Evolutionary conservation across 1,140 invertebrate species (phyloP), one percentile per base, ranked within the genome.

Genomic region (Drosophila neocordata): DNA sequence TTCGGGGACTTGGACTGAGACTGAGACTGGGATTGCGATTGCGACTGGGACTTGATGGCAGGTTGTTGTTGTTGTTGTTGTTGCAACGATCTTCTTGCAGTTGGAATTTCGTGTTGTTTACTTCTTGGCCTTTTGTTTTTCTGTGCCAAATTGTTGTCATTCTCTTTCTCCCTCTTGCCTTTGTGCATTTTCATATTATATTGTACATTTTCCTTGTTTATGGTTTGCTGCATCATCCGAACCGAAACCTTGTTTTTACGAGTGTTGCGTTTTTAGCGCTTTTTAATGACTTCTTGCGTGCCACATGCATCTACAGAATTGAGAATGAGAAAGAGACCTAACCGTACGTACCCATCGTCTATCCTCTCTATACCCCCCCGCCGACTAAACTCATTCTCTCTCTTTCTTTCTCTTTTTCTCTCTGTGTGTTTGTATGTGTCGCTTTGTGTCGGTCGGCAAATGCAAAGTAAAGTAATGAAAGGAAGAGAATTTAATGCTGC

Each of bases 201-300:
- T 56, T 56, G 53, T 56, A 52, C 24, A 35, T 53, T n/a, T 61
- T 73, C 56, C 13, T 20, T 13, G 53, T 78, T 78, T 68, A 83
- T 78, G 66, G 70, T 57, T 57, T 70, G 75, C 70, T 82, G 79
- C 73, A 82, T 68, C 70, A 67, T 44, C 59, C 59, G 56, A 41
- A 38, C 59, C 59, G 56, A 41, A 38, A 65, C 48, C 61, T 77
- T 60, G 62, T 58, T 65, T 75, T 74, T 71, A 76, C 67, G 68
- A 61, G 77, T 73, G 70, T 64, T 61, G 77, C 66, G 75, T 79
- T 76, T 73, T 79, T 72, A 79, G 72, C 65, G 80, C 68, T 72
- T 75, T 77, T 85, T 81, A 81, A 81, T 87, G 77, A 74, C 69
- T 74, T 87, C 77, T 85, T 87, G 81, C 82, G 81, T 85, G 81